phyloP scores from a whole-genome alignment of 2,888 invertebrate species.

The Belgica antarctica region DNA sequence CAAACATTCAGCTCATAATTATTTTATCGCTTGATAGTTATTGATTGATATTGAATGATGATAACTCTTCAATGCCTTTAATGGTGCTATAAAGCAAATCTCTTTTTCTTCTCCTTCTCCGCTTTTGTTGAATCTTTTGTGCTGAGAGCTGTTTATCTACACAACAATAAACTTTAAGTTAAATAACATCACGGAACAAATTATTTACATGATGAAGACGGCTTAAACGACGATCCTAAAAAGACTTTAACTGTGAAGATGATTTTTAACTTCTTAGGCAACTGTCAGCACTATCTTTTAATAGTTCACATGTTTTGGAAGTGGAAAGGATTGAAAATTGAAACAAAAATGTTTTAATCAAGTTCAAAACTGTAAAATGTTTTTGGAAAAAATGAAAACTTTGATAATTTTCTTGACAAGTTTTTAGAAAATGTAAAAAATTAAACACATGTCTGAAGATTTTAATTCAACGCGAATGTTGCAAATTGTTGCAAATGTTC shows the following conservation, averaged over 20 bases:
- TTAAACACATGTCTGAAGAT: no score
- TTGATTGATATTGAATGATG: slow-evolving; percentile 44
- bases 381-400: no score
- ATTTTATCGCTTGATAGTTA: slow-evolving; percentile 41
- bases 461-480: no score
- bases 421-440: no score
- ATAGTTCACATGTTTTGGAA: no score
- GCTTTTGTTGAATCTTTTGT: background rate
- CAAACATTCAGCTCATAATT: slow-evolving; percentile 28
- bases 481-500: no score
- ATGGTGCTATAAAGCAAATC: slow-evolving; percentile 42
- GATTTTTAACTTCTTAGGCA: background rate
- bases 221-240: background rate
- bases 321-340: no score
- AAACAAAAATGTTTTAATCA: no score
- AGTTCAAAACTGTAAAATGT: no score
- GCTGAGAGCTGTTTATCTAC: background rate
- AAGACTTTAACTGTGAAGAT: background rate
- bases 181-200: slow-evolving; percentile 20
- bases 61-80: slow-evolving; percentile 43
- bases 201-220: background rate
- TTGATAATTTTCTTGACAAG: no score
- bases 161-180: slow-evolving; percentile 12
- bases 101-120: background rate
- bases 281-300: no score